A percentile compares a stretch with the other conserved stretches of the same genome.
phyloP scores from a whole-genome alignment of 2,113 vertebrate species.

The Percina caprodes region DNA sequence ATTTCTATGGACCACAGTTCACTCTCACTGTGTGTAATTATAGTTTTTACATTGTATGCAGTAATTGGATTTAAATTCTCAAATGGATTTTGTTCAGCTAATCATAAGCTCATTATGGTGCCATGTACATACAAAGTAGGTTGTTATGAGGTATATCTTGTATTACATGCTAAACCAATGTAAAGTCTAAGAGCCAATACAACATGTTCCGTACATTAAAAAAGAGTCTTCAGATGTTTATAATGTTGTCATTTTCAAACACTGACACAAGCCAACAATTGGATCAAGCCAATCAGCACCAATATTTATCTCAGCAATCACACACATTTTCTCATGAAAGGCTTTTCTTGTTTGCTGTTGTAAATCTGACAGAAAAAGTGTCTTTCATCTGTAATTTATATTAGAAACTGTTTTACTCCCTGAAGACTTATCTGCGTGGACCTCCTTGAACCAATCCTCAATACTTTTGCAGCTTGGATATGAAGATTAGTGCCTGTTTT shows the following conservation, averaged over 20 bases:
- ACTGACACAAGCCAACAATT: too few relatives aligned
- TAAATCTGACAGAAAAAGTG: background rate
- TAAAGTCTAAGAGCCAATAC: background rate
- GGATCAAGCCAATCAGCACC: background rate
- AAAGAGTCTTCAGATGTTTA: background rate
- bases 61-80: background rate
- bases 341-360: background rate
- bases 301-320: background rate
- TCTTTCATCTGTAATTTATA: background rate
- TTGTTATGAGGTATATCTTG: background rate
- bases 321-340: background rate
- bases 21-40: background rate
- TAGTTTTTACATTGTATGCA: background rate
- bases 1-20: background rate
- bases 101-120: background rate
- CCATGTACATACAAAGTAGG: background rate
- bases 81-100: background rate
- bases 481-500: background rate
- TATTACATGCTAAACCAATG: background rate
- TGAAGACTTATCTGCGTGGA: too few relatives aligned
- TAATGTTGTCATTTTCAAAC: background rate
- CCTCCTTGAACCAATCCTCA: too few relatives aligned
- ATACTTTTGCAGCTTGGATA: too few relatives aligned
- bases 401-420: too few relatives aligned
- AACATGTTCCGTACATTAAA: background rate